A percentile compares a stretch with the other conserved stretches of the same genome.
Evolutionary conservation across 2,797 vertebrate species (phyloP).

Genomic region (Microcaecilia unicolor): DNA sequence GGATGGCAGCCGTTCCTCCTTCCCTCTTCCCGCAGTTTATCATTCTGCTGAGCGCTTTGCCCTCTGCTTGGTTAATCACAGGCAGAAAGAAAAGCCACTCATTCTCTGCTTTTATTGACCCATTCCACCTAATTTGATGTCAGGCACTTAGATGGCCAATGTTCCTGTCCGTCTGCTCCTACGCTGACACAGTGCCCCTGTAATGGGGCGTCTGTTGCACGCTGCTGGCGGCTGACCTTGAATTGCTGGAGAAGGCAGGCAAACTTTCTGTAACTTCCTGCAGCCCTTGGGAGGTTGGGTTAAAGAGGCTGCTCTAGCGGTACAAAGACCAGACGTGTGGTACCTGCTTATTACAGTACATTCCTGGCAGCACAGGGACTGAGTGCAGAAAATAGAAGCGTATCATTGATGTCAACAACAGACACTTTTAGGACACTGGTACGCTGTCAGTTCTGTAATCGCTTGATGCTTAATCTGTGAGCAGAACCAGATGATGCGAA

Average conservation of each 20-base stretch:
- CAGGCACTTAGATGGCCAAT: background rate
- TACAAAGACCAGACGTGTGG: background rate
- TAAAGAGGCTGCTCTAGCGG: background rate
- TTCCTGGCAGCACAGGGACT: background rate
- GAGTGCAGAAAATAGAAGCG: no score
- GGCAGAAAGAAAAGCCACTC: background rate
- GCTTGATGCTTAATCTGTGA: no score
- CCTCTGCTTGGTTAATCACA: background rate
- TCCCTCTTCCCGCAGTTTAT: background rate
- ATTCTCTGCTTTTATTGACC: background rate
- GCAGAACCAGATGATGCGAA: no score
- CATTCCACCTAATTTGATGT: background rate
- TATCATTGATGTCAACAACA: no score
- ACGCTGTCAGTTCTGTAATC: no score
- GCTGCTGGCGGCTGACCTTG: background rate
- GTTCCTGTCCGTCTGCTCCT: background rate
- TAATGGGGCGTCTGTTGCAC: background rate
- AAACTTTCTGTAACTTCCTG: background rate
- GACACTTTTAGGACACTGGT: no score
- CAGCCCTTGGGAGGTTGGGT: background rate
- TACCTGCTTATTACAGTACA: background rate
- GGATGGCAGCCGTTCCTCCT: background rate
- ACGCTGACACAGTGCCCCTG: background rate
- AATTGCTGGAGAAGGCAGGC: accelerated
- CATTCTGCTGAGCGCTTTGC: background rate